Evolutionary conservation across 2,113 vertebrate species (phyloP), one percentile per base, ranked within the genome.

Genomic region (Apistogramma diplotaenia): DNA sequence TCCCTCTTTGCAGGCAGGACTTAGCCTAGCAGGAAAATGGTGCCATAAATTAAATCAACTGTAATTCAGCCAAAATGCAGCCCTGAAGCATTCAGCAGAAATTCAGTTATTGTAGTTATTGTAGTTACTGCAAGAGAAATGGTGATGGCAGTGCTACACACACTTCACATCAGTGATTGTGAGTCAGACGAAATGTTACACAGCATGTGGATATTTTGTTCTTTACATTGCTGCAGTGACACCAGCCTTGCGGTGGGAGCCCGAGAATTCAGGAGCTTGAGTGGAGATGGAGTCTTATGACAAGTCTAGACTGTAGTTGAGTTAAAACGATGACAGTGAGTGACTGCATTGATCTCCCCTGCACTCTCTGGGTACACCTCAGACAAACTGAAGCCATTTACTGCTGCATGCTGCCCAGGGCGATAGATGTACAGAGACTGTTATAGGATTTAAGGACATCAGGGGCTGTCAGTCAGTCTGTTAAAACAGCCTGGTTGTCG

Each of bases 341-440:
- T 84, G 80, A 92, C 78, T 82, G 73, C 79, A 92, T 90, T 88
- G 90, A 93, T 93, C 87, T 76, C 59, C 74, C 77, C 74, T 60
- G 73, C 67, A 80, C 74, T 93, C 81, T 85, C 87, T 74, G 87
- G 85, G 82, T 71, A 58, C 77, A 85, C 76, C 83, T 76, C 83
- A 88, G 83, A 90, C 87, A 90, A 91, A 88, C 85, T 65, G 84
- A 83, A 88, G 84, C 89, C 82, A 89, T 89, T 89, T 88, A 84
- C 70, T 46, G 76, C 85, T 74, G 85, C 82, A 53, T 40, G 77
- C 74, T 84, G 87, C 90, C 82, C 81, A n/a, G 60, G 89, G 91
- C 87, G 8, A 91, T 85, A 81, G 88, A 85, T 86, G 82, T 84
- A 74, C 73, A 72, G 75, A 88, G 85, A 84, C 81, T 87, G 81